Evolutionary conservation across 1,140 invertebrate genomes (phyloP).

Genomic region (Zophobas morio): DNA sequence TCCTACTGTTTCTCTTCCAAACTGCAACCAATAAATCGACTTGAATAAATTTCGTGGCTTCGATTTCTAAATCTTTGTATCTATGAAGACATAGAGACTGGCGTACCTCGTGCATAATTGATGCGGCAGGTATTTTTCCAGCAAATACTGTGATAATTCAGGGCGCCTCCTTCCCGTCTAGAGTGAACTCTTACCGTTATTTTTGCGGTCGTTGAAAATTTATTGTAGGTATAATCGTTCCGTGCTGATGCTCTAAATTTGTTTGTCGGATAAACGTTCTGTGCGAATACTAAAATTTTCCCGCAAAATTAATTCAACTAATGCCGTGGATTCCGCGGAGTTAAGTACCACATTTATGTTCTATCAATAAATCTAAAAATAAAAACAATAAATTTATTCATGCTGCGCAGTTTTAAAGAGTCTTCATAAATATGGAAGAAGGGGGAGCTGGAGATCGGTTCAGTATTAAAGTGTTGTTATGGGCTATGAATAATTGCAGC

Average conservation of each 20-base stretch:
- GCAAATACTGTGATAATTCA: no score
- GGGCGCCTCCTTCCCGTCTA: no score
- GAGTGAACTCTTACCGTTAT: neutral
- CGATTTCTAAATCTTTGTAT: no score
- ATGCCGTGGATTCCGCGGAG: neutral
- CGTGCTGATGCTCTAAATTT: neutral
- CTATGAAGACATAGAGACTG: no score
- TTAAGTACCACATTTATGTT: neutral
- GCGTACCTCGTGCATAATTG: no score
- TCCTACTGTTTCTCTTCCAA: no score
- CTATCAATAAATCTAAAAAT: conserved; percentile 5
- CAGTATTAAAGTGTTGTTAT: neutral
- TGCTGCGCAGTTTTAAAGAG: neutral
- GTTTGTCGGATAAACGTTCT: conserved; percentile 6
- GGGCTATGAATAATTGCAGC: neutral
- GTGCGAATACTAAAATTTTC: conserved; percentile 11
- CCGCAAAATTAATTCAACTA: conserved; percentile 17
- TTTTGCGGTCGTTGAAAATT: conserved; percentile 9
- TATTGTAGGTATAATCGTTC: conserved; percentile 1
- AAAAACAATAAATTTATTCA: conserved; percentile 1
- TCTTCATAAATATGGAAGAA: conserved; percentile 6
- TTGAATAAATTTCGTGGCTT: no score
- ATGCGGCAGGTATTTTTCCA: no score
- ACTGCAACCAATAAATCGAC: no score
- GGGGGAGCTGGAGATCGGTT: neutral